phyloP scores from a whole-genome alignment of 1,140 invertebrate genomes.

The Drosophila yakuba region DNA sequence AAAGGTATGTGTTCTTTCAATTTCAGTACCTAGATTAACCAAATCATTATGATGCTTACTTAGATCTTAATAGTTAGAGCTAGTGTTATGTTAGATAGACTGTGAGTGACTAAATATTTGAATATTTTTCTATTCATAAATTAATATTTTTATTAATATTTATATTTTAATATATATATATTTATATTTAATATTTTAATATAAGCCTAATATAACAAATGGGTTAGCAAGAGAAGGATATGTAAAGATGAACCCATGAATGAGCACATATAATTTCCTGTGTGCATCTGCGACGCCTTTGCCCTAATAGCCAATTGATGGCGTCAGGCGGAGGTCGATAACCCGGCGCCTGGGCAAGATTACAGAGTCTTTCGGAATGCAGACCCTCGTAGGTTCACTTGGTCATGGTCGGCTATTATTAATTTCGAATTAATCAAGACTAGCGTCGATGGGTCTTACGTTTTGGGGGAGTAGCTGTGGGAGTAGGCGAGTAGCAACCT shows the following conservation, averaged over 20 bases:
- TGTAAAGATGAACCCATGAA: background rate
- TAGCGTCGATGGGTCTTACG: slow-evolving; percentile 30
- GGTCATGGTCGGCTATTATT: slow-evolving; percentile 72
- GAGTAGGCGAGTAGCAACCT: background rate
- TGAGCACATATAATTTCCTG: background rate
- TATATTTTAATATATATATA: too few relatives aligned
- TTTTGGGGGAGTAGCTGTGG: slow-evolving; percentile 21
- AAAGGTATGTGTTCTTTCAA: slow-evolving; percentile 63
- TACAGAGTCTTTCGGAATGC: slow-evolving; percentile 4
- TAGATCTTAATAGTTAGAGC: too few relatives aligned
- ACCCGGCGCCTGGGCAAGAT: slow-evolving; percentile 30
- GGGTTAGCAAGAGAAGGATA: background rate
- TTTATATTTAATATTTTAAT: too few relatives aligned
- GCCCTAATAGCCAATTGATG: slow-evolving; percentile 71
- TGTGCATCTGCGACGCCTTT: slow-evolving; percentile 8
- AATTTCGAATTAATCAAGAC: slow-evolving; percentile 78
- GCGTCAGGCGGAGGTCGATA: slow-evolving; percentile 47
- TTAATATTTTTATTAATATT: too few relatives aligned
- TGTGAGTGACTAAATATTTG: background rate
- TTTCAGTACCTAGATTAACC: too few relatives aligned
- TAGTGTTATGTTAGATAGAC: too few relatives aligned
- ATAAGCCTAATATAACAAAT: background rate
- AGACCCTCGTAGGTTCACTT: slow-evolving; percentile 32
- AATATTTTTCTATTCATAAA: background rate
- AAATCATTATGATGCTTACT: background rate